Evolutionary conservation across 2,797 vertebrate genomes (phyloP), one percentile per base, ranked within the genome.

Genomic region (Tapera naevia): DNA sequence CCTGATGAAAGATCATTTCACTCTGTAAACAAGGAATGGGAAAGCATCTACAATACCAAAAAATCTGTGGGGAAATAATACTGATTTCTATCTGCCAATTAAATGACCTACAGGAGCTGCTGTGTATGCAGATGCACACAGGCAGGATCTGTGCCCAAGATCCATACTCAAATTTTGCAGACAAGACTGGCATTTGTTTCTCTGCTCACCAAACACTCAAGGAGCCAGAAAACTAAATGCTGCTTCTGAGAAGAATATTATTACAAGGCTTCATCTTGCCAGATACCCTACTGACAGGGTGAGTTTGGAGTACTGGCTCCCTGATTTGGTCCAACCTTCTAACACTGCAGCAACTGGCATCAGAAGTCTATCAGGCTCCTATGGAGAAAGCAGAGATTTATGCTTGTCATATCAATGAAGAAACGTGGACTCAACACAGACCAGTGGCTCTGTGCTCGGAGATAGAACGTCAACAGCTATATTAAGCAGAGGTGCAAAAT

Each of bases 311-410:
- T 45, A 54, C 60, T 43, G 79, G 74, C 75, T 89, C 62, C 75
- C 61, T 53, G 17, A 60, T 46, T 82, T 43, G 61, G 80, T 82
- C 75, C 41, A 54, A 7, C 23, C 90, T 64, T 43, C 67, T 56
- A 76, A 72, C 37, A 51, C 76, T 86, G 70, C 94, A 95, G 93
- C 57, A 58, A 83, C 87, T 61, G 80, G 61, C 89, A 95, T 9
- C 69, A 87, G 94, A 97, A 84, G 39, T 48, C 46, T 27, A 45
- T 11, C 43, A 50, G 66, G 54, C 84, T 95, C 69, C 88, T 86
- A 89, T 6, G 64, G 65, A 92, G 75, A 93, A 78, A 62, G 16
- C n/a, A 67, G 39, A 48, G 33, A 86, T 86, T 93, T 89, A 83
- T 81, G 67, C 57, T 54, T 61, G 25, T 83, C 67, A 62, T 71